Base-by-base conservation (phyloP, 2,113 vertebrate genomes). In the Eidolon helvum region DNA sequence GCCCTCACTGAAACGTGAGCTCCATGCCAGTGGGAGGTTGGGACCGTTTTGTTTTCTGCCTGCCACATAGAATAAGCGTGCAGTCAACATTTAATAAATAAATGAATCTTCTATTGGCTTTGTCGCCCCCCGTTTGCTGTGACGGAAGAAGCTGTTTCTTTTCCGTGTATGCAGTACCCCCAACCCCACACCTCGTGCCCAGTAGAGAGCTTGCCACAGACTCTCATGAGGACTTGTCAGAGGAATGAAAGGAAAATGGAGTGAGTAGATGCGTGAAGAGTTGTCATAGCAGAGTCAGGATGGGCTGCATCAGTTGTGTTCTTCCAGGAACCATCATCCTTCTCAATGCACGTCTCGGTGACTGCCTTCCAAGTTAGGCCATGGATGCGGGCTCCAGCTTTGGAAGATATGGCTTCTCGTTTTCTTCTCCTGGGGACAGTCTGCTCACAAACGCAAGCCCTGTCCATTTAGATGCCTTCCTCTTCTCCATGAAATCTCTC, bases 201-300 rank as follows among this genome's bases (percentile, higher is more conserved):
- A 40, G 10, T 0, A 1, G 53, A 89, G 9, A 72, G 33, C 2
- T 57, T 59, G 43, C 38, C 30, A 30, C 12, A 12, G 21, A n/a
- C n/a, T 61, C 78, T 57, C 15, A 2, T 3, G 10, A 55, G 18
- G 18, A 14, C 35, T 28, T 83, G 28, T 40, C 9, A 26, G 69
- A 55, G 4, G 14, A 48, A 55, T 0, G 8, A 83, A 65, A 12
- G 8, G 40, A 26, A n/a, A 38, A 9, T 1, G 19, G 30, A 48
- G 24, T 3, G 2, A 66, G 22, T 2, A 12, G 26, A 66, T 2
- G 2, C 18, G 1, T 1, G 53, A 69, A 63, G 28, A 35, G 26
- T 33, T 28, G 45, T n/a, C 1, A 0, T 2, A 18, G 74, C 78
- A 10, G 7, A 0, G 30, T 28, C 0, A 0, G 22, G 30, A 48